Evolutionary conservation across 2,113 vertebrate species (phyloP).

Genomic region (Gallinago undulata): DNA sequence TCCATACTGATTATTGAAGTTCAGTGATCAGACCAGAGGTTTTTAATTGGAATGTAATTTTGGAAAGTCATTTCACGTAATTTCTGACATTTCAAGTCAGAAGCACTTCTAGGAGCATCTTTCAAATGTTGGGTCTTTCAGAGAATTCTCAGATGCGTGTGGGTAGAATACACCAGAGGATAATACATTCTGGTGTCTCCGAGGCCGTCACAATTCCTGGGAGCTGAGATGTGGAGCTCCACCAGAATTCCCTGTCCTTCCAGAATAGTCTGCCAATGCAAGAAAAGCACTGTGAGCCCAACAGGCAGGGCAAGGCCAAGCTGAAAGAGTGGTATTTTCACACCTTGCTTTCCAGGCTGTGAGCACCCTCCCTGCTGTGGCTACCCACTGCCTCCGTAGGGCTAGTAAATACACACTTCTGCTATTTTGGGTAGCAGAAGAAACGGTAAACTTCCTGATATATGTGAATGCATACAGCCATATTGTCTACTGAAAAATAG

Average conservation of each 20-base stretch:
- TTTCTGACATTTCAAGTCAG: background rate
- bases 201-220: background rate
- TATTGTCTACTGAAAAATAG: background rate
- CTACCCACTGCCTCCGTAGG: background rate
- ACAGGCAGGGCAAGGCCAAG: background rate
- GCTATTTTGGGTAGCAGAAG: background rate
- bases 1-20: background rate
- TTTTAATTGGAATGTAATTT: background rate
- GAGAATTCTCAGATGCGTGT: background rate
- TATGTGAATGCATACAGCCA: background rate
- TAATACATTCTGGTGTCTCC: background rate
- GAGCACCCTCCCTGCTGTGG: background rate
- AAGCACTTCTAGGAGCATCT: background rate
- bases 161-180: background rate
- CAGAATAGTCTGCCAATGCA: background rate
- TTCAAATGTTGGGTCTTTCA: background rate
- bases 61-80: background rate
- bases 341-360: background rate
- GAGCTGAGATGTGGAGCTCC: background rate
- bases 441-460: background rate
- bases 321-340: background rate
- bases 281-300: background rate
- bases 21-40: background rate
- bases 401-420: background rate
- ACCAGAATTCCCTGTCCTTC: background rate